Percentiles rank a stretch among this genome's conserved stretches.
Evolutionary conservation across 2,888 invertebrate genomes (phyloP).

Genomic region (Eubasilissa splendida): DNA sequence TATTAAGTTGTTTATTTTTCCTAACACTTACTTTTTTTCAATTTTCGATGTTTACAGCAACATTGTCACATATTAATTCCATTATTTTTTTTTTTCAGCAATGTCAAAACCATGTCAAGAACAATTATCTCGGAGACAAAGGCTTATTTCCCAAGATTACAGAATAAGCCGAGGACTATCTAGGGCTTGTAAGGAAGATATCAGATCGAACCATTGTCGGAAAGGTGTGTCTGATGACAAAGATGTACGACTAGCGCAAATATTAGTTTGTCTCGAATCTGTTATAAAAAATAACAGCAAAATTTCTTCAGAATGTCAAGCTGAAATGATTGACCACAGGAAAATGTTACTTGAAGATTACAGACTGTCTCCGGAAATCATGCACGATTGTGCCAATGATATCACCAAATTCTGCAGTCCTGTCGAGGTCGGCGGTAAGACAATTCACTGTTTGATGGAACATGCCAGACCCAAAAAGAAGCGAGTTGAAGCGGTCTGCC

Average conservation of each 20-base stretch:
- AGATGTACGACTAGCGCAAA: conserved; percentile 89
- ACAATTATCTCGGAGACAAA: conserved; percentile 88
- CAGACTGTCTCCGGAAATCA: conserved; percentile 92
- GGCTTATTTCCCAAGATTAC: conserved; percentile 92
- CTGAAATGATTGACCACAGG: conserved; percentile 93
- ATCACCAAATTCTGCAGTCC: conserved; percentile 84
- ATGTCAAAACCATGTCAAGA: conserved; percentile 83
- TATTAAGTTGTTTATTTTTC: background rate
- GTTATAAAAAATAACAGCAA: conserved; percentile 80
- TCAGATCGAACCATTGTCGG: conserved; percentile 88
- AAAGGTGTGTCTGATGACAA: conserved; percentile 87
- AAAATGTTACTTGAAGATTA: conserved; percentile 94
- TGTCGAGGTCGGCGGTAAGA: conserved; percentile 86
- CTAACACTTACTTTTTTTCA: background rate
- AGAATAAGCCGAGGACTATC: conserved; percentile 91
- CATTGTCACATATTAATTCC: background rate
- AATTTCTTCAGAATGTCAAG: conserved; percentile 84
- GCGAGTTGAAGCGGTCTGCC: conserved; percentile 80
- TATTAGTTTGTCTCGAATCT: conserved; percentile 93
- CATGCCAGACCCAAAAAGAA: conserved; percentile 80
- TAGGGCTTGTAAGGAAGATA: conserved; percentile 91
- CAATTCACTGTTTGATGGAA: conserved; percentile 96
- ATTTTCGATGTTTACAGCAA: background rate
- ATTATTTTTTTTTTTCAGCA: conserved; percentile 63
- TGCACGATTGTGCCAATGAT: conserved; percentile 89